A percentile compares a stretch with the other conserved stretches of the same genome.
Evolutionary conservation across 1,140 invertebrate species (phyloP).

Genomic region (Myzus persicae): DNA sequence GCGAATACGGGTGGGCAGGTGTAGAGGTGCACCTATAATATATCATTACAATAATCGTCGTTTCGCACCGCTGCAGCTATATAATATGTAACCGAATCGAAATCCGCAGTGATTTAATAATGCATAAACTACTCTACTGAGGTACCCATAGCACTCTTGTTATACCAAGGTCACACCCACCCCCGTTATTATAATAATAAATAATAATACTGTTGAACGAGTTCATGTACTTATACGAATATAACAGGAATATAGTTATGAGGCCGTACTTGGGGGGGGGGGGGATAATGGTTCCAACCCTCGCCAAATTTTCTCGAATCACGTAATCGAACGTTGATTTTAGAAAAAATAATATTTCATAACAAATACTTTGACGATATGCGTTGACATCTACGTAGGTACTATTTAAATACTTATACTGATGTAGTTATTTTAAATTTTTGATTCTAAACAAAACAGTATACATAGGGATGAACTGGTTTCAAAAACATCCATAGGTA

Average conservation of each 20-base stretch:
- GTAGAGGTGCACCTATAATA: background rate
- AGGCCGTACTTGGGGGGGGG: too few species aligned
- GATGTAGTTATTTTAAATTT: too few species aligned
- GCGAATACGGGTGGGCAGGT: too few species aligned
- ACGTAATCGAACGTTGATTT: too few species aligned
- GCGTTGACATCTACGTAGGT: too few species aligned
- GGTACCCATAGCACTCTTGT: background rate
- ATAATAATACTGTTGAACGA: background rate
- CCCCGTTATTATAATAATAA: background rate
- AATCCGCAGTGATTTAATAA: background rate
- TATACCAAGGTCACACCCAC: background rate
- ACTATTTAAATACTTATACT: too few species aligned
- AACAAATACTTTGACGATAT: too few species aligned
- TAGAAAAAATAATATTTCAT: too few species aligned
- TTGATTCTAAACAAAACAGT: too few species aligned
- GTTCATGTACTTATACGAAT: background rate
- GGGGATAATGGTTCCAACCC: rapidly evolving
- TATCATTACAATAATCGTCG: background rate
- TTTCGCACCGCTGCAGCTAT: background rate
- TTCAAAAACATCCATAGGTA: too few species aligned
- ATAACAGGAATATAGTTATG: background rate
- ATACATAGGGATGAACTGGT: too few species aligned
- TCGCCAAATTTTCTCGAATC: too few species aligned
- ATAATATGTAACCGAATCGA: background rate
- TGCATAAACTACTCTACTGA: background rate